Conservation (phyloP, 2,888 invertebrate species). For the Nomada ruficornis region DNA sequence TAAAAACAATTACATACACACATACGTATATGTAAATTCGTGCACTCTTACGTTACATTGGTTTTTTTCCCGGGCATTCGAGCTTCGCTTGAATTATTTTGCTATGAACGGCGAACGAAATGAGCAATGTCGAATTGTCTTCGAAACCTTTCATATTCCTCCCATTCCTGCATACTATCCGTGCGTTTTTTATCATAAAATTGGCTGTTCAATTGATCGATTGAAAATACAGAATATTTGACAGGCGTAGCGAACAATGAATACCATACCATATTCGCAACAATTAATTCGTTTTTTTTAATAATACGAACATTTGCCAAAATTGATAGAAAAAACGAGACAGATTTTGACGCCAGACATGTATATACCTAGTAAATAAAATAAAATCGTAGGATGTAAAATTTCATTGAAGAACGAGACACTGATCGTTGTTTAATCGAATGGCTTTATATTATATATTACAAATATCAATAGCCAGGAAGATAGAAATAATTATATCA, state of each 20-base stretch:
- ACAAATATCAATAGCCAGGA: not conserved
- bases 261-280: too few relatives aligned
- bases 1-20: constrained; percentile 63
- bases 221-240: not conserved
- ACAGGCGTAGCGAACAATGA: not conserved
- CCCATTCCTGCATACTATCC: constrained; percentile 48
- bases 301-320: not conserved
- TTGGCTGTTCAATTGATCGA: not conserved
- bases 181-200: not conserved
- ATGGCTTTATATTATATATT: not conserved
- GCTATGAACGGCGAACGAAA: constrained; percentile 33
- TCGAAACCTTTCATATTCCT: constrained; percentile 27
- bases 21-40: constrained; percentile 39
- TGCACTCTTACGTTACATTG: constrained; percentile 50
- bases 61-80: constrained; percentile 9
- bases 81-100: constrained; percentile 9
- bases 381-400: not conserved
- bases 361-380: not conserved
- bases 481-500: too few relatives aligned
- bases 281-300: not conserved
- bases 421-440: constrained; percentile 11
- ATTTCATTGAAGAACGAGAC: constrained; percentile 3
- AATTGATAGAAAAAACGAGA: constrained; percentile 13
- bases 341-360: not conserved
- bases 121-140: constrained; percentile 21